Evolutionary conservation across 2,113 vertebrate genomes (phyloP).

Genomic region (Thalassarche chlororhynchos): DNA sequence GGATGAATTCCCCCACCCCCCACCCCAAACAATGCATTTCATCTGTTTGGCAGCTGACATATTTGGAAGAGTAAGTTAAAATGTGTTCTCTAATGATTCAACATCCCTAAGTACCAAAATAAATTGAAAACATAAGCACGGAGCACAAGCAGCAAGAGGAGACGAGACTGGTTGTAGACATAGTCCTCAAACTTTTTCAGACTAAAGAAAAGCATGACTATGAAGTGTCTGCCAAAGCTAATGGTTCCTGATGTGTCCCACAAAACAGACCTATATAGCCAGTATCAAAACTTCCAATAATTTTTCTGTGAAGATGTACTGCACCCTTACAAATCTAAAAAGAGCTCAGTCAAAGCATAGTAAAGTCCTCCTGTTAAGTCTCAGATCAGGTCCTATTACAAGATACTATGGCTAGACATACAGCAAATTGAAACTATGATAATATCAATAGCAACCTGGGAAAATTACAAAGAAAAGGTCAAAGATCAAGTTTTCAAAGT

Average conservation of each 20-base stretch:
- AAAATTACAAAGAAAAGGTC: not conserved
- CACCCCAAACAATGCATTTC: not conserved
- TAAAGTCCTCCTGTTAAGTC: not conserved
- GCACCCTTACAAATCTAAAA: not conserved
- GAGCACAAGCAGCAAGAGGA: not conserved
- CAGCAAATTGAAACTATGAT: not conserved
- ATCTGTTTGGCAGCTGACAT: constrained; percentile 22
- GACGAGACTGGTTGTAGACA: not conserved
- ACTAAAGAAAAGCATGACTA: not conserved
- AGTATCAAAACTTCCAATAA: not conserved
- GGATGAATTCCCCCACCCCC: not conserved
- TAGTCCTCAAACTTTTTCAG: not conserved
- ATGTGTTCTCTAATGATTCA: not conserved
- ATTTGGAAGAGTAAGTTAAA: constrained; percentile 4
- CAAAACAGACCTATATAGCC: not conserved
- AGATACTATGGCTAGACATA: not conserved
- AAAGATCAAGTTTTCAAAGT: not conserved
- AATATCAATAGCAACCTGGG: not conserved
- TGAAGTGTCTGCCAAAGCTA: not conserved
- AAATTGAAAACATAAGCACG: constrained; percentile 35
- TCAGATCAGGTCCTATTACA: not conserved
- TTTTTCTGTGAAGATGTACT: not conserved
- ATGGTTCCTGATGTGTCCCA: not conserved
- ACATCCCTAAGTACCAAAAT: not conserved
- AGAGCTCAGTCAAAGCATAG: not conserved